Base-by-base conservation (phyloP, 2,888 invertebrate genomes). In the Drosophila mimetica region DNA sequence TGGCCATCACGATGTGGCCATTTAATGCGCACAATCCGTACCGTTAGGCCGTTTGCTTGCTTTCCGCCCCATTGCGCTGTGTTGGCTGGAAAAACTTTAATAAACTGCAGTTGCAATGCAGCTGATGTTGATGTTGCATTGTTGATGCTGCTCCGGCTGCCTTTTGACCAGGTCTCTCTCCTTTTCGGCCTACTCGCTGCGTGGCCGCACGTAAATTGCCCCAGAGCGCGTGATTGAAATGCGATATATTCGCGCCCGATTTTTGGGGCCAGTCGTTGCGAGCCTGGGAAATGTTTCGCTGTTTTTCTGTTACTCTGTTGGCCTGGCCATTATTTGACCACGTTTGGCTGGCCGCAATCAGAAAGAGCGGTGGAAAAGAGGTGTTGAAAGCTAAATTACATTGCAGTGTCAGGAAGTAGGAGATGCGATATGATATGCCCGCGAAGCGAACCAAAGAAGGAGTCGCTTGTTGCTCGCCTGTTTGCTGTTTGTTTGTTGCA, bases 221-320 rank as follows among this genome's bases (percentile, higher is more conserved):
- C 65, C 74, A 65, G 70, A 83, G 80, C 86, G 88, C 89, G 87
- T 89, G 89, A 90, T 90, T 90, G 90, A 90, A 90, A 90, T 89
- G 90, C 89, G 90, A 90, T 90, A 90, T 89, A 89, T 90, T 89
- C 86, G 86, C 79, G 85, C 88, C 87, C 85, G 82, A 84, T 86
- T 86, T 86, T 80, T 54, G 81, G 79, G 74, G 76, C 83, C 73
- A 74, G 58, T n/a, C n/a, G n/a, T n/a, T n/a, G 54, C 73, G 71
- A 77, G 89, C 89, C 83, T 89, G 89, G 89, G 89, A 89, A 90
- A 88, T 86, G 64, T 18, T 41, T 53, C 46, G 53, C 37, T 52
- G 53, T 28, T 74, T 69, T 52, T 65, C 77, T 72, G 61, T 67
- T 88, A 77, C 22, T 73, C 70, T 57, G 66, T 76, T 72, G 59